A percentile compares a stretch with the other conserved stretches of the same genome.
Conservation (phyloP, 2,113 vertebrate species). For the Damaliscus lunatus region DNA sequence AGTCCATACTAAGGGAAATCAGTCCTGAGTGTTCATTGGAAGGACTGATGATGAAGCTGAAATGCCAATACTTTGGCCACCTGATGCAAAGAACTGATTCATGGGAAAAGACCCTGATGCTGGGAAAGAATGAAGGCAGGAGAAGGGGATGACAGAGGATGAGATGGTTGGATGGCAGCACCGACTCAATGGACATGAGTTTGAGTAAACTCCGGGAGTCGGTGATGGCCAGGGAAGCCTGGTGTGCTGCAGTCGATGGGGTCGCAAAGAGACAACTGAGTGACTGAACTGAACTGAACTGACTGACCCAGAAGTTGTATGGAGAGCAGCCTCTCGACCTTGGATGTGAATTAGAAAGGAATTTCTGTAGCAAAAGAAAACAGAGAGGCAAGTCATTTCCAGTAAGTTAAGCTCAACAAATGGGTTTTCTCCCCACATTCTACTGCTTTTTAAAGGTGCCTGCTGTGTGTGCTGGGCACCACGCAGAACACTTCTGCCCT, state of each 20-base stretch:
- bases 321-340: neutral
- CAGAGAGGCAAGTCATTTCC: neutral
- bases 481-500: neutral
- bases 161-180: neutral
- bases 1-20: neutral
- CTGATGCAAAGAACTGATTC: neutral
- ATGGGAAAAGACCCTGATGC: neutral
- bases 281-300: neutral
- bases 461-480: neutral
- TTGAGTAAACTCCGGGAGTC: neutral
- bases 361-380: neutral
- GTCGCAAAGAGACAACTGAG: neutral
- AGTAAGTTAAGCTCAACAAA: neutral
- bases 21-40: neutral
- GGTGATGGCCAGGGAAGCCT: neutral
- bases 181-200: neutral
- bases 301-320: neutral
- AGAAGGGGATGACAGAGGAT: neutral
- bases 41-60: neutral
- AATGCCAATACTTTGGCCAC: neutral
- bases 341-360: neutral
- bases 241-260: neutral
- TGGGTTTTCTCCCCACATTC: neutral
- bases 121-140: neutral
- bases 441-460: neutral